Base-by-base conservation (phyloP, 2,888 invertebrate species). In the Idaea straminata region DNA sequence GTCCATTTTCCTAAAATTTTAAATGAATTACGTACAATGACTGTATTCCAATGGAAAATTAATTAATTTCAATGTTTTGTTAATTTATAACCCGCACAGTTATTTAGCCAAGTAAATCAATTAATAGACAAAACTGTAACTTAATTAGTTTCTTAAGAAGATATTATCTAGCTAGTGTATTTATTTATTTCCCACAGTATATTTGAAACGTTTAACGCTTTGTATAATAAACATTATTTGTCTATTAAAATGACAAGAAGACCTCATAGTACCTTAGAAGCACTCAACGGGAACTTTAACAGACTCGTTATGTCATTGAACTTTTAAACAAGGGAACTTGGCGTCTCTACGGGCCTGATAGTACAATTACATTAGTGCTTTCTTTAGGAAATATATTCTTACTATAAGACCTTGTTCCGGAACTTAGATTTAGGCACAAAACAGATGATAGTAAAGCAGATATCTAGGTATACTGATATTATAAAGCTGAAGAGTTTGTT, bases 251-350 rank as follows among this genome's bases (percentile, higher is more conserved):
- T 47, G 13, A 47, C 13, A 10, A 47, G 5, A 47, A 47, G 47
- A 47, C 47, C 47, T 47, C 10, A 13, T 13, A 47, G 10, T 47
- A 47, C 47, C 47, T 47, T 47, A 47, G 13, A 47, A 47, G 47
- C 47, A 47, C 47, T 47, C 47, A 47, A 47, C 47, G 47, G 47
- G 13, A 47, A 47, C 47, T 47, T 47, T 47, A 47, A 47, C 47
- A 47, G 47, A 47, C 47, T 47, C 5, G 47, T 47, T 13, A 78
- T 85, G 90, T 89, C 89, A 88, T 82, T 88, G 89, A 88, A 87
- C 90, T 81, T 79, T 77, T 75, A 75, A 77, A 72, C 80, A 76
- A 70, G 66, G 78, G 13, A 47, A 47, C 47, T 47, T 10, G 47
- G 47, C 47, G 47, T 10, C 47, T 47, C 47, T 47, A 47, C 47